Evolutionary conservation across 2,888 invertebrate species (phyloP).

Genomic region (Phalera bucephala): DNA sequence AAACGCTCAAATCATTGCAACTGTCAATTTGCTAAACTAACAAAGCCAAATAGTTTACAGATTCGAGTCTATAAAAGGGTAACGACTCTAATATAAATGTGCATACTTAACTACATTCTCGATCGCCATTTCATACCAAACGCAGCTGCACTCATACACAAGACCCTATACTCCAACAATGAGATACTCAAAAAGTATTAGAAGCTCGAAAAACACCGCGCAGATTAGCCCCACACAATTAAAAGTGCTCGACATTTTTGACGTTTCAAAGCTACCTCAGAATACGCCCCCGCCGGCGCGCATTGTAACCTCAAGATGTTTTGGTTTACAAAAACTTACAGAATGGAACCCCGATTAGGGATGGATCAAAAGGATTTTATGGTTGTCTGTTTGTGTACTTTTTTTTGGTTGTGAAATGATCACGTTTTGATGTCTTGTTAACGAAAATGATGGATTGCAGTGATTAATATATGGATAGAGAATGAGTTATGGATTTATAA

Average conservation of each 20-base stretch:
- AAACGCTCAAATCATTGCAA: too few species aligned
- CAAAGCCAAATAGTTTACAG: too few species aligned
- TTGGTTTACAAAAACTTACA: slow-evolving; percentile 37
- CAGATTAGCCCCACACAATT: slow-evolving; percentile 66
- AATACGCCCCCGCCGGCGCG: slow-evolving; percentile 46
- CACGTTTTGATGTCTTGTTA: slow-evolving; percentile 34
- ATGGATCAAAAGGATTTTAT: slow-evolving; percentile 33
- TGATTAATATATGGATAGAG: background rate
- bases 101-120: too few species aligned
- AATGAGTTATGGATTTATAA: too few species aligned
- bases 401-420: slow-evolving; percentile 18
- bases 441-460: slow-evolving; percentile 3
- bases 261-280: slow-evolving; percentile 33
- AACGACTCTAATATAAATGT: too few species aligned
- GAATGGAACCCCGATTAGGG: slow-evolving; percentile 26
- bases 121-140: slow-evolving; percentile 11
- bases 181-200: slow-evolving; percentile 67
- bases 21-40: too few species aligned
- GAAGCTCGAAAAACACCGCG: slow-evolving; percentile 55
- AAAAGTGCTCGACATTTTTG: slow-evolving; percentile 45
- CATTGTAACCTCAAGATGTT: slow-evolving; percentile 52
- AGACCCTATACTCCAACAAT: slow-evolving; percentile 32
- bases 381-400: slow-evolving; percentile 33
- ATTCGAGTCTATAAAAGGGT: too few species aligned
- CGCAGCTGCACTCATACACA: slow-evolving; percentile 49